Evolutionary conservation across 2,113 vertebrate genomes (phyloP).

Genomic region (Micronisus gabar): DNA sequence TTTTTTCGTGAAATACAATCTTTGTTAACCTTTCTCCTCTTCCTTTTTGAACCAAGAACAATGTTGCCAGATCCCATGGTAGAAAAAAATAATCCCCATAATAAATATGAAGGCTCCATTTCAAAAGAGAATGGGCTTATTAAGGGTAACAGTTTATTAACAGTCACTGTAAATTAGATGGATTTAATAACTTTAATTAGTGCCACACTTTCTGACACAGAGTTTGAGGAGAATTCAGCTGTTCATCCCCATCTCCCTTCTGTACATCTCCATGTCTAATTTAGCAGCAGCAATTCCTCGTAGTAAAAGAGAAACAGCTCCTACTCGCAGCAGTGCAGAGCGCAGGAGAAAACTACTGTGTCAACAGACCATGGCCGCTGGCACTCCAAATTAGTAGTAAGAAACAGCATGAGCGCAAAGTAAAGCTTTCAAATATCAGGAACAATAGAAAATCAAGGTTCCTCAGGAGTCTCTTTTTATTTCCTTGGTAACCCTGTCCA

Average conservation of each 20-base stretch:
- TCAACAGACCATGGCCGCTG: background rate
- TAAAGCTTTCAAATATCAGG: background rate
- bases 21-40: background rate
- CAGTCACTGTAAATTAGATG: conserved; percentile 27
- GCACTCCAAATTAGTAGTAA: background rate
- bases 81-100: conserved; percentile 11
- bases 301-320: background rate
- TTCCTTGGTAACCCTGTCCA: background rate
- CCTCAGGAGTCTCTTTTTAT: background rate
- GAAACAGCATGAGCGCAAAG: background rate
- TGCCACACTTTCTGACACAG: conserved; percentile 8
- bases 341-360: background rate
- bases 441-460: background rate
- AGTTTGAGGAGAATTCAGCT: conserved; percentile 8
- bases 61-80: background rate
- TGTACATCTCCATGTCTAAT: background rate
- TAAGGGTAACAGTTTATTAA: conserved; percentile 51
- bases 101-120: conserved; percentile 10
- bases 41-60: conserved; percentile 9
- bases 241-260: background rate
- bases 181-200: conserved; percentile 59
- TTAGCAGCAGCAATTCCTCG: background rate
- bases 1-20: background rate
- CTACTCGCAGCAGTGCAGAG: background rate
- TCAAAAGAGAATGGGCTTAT: conserved; percentile 21